Evolutionary conservation across 92 coral and sea anemone genomes (phyloP).

Genomic region (Hydrozoanthus gracilis): DNA sequence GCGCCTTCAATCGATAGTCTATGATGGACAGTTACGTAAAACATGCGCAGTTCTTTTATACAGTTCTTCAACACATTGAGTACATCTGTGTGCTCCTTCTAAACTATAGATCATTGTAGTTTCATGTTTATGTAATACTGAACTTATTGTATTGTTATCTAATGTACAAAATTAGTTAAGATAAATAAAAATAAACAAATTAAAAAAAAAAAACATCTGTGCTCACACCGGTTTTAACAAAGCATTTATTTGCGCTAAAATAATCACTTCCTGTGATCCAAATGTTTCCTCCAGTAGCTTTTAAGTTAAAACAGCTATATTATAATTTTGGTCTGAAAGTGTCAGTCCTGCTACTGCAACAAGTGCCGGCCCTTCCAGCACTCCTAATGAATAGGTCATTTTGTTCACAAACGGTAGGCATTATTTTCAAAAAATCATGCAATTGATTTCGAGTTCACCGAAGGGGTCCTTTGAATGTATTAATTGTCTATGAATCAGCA

Average conservation of each 20-base stretch:
- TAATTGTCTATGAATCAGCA: too few species aligned
- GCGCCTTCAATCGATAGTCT: too few species aligned
- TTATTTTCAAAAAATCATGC: conserved; percentile 7
- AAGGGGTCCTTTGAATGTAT: too few species aligned
- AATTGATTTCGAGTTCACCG: too few species aligned
- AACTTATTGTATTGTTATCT: too few species aligned
- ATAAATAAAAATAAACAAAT: too few species aligned
- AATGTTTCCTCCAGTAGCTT: conserved; percentile 37
- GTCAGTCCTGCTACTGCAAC: conserved; percentile 15
- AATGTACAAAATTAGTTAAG: too few species aligned
- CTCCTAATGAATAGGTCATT: conserved; percentile 20
- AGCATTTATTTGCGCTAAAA: conserved; percentile 35
- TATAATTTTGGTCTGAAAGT: too few species aligned
- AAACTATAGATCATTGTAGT: too few species aligned
- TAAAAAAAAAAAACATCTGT: too few species aligned
- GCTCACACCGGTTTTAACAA: conserved; percentile 42
- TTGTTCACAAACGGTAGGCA: neutral
- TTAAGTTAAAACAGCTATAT: conserved; percentile 5
- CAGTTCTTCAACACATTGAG: neutral
- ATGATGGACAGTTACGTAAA: neutral
- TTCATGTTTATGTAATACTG: too few species aligned
- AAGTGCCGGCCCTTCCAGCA: neutral
- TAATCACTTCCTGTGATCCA: conserved; percentile 36
- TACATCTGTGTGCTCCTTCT: too few species aligned
- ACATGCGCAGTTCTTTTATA: neutral